These are phyloP conservation scores for Micrasema minimum DNA, from an alignment of 1,140 invertebrate genomes.

Conservation along the genomic window DNA sequence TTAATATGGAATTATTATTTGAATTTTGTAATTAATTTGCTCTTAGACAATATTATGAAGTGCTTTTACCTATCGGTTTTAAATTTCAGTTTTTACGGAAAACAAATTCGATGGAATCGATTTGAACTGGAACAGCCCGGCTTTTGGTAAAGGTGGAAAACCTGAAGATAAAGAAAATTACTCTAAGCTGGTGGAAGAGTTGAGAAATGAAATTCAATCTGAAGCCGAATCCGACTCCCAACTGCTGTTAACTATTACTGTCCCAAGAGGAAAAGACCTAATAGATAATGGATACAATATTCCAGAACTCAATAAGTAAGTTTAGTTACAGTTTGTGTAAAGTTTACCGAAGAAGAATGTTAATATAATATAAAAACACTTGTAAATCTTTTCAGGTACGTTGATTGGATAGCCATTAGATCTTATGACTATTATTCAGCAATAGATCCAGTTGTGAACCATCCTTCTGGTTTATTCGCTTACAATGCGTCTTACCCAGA, in stretches of 20 bases:
- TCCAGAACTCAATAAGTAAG: constrained; percentile 82
- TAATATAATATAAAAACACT: neutral
- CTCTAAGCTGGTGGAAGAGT: constrained; percentile 87
- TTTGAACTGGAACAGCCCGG: constrained; percentile 97
- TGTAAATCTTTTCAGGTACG: constrained; percentile 70
- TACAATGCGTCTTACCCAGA: constrained; percentile 82
- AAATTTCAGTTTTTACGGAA: constrained; percentile 81
- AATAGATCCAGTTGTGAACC: constrained; percentile 88
- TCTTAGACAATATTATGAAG: too few relatives aligned
- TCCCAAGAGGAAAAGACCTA: constrained; percentile 92
- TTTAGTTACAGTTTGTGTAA: too few relatives aligned
- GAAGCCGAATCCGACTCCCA: constrained; percentile 82
- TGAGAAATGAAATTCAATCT: constrained; percentile 88
- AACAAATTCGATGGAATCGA: constrained; percentile 97
- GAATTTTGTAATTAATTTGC: too few relatives aligned
- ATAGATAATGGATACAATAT: constrained; percentile 95
- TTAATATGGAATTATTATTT: too few relatives aligned
- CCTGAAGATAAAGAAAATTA: constrained; percentile 91
- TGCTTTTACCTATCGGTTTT: too few relatives aligned
- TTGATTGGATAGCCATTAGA: constrained; percentile 95
- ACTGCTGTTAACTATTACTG: constrained; percentile 92
- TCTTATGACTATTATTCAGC: constrained; percentile 95
- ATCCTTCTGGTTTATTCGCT: constrained; percentile 87
- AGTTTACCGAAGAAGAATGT: too few relatives aligned
- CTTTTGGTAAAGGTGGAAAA: constrained; percentile 89